Evolutionary conservation across 2,888 invertebrate genomes (phyloP), one percentile per base, ranked within the genome.

Genomic region (Chaitophorus viminalis): DNA sequence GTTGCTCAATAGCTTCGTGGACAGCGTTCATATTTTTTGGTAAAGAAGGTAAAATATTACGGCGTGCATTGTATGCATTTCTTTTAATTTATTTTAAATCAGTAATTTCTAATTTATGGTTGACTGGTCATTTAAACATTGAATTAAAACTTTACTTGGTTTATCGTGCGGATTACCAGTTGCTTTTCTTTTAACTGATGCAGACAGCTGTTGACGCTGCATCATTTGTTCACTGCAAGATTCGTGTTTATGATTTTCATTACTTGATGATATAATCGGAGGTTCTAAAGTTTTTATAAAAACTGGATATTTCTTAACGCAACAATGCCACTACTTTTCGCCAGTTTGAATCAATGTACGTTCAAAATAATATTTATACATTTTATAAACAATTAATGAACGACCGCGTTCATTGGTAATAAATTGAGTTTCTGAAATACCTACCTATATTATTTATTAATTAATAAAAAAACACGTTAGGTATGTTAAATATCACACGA

Each of bases 91-190:
- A 25, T 60, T 60, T 60, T 60, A 25, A 0, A 21, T 25, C 54
- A 9, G 9, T 74, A 0, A 74, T 75, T 75, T 75, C n/a, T 75
- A 75, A 75, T 39, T 75, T 75, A 75, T 14, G 25, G 14, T 39
- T 39, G 3, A 36, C 36, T 5, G 36, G 72, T 36, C 46, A 76
- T 75, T 46, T 75, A 33, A 74, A 46, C 39, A 75, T 75, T 75
- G n/a, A 75, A 75, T 75, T 46, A 75, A 46, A 75, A n/a, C n/a
- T 75, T 75, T 75, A 75, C n/a, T 75, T n/a, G 39, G 74, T 17
- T 74, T 74, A 74, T 74, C 25, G 21, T 60, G 60, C 3, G 60
- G 60, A 60, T 60, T 60, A 60, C 25, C 60, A 25, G 60, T 68
- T 25, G 60, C 60, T 60, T 60, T 60, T n/a, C n/a, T n/a, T n/a